phyloP scores from a whole-genome alignment of 2,797 vertebrate genomes.

The Siniperca scherzeri region DNA sequence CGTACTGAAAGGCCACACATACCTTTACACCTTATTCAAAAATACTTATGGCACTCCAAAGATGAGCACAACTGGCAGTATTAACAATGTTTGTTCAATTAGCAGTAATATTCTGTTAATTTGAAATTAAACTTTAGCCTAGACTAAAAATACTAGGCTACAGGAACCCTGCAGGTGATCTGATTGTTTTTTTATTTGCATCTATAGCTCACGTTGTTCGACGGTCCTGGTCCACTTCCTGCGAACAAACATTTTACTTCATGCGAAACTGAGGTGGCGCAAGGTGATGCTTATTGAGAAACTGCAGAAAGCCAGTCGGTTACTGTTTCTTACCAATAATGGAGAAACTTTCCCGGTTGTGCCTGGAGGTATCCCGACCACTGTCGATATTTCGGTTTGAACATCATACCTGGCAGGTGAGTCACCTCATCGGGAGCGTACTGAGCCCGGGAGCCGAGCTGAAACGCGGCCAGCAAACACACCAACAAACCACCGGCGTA shows the following conservation, averaged over 20 bases:
- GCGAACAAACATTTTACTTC: neutral
- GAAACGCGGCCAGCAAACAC: slow-evolving; percentile 56
- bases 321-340: slow-evolving; percentile 83
- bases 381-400: slow-evolving; percentile 81
- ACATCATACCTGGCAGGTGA: slow-evolving; percentile 81
- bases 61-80: neutral
- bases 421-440: slow-evolving; percentile 83
- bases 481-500: neutral
- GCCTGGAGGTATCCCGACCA: slow-evolving; percentile 87
- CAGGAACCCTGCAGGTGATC: neutral
- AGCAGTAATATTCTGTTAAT: neutral
- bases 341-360: slow-evolving; percentile 78
- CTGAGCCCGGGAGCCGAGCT: slow-evolving; percentile 57
- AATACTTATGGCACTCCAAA: neutral
- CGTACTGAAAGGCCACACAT: neutral
- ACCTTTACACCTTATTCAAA: neutral
- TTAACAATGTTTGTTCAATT: neutral
- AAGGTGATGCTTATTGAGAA: too few species aligned
- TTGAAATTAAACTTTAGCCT: neutral
- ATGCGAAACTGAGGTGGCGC: neutral
- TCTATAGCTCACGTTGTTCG: too few species aligned
- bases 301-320: neutral
- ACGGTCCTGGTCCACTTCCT: neutral
- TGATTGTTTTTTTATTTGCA: neutral
- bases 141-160: neutral